These are phyloP conservation scores for Hirtodrosophila trivittata DNA, from an alignment of 2,888 invertebrate species.

Conservation along the genomic window DNA sequence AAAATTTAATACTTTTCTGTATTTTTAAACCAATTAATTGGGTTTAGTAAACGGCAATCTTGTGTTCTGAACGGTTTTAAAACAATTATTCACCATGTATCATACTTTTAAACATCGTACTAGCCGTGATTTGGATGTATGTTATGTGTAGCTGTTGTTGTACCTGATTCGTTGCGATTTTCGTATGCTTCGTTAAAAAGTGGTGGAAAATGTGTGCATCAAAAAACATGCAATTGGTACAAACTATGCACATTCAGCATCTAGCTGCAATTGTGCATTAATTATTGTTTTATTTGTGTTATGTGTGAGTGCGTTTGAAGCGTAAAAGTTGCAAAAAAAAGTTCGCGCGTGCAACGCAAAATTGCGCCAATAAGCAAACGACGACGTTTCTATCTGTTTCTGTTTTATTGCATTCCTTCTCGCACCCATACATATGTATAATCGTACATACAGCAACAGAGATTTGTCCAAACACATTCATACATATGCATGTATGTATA, in stretches of 20 bases:
- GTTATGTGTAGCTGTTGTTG: constrained; percentile 60
- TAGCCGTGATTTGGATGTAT: constrained; percentile 42
- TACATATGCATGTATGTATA: constrained; percentile 31
- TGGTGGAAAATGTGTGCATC: constrained; percentile 72
- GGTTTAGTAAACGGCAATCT: constrained; percentile 22
- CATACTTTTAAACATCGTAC: constrained; percentile 12
- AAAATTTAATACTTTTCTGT: constrained; percentile 60
- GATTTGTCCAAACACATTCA: constrained; percentile 45
- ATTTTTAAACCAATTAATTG: constrained; percentile 42
- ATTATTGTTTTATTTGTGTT: constrained; percentile 22
- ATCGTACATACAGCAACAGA: constrained; percentile 49
- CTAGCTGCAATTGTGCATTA: constrained; percentile 32
- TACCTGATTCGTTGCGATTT: constrained; percentile 61
- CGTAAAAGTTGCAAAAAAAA: constrained; percentile 23
- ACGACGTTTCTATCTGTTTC: constrained; percentile 63
- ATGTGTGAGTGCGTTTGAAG: constrained; percentile 25
- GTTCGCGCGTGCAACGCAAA: constrained; percentile 67
- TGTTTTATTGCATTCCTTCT: constrained; percentile 74
- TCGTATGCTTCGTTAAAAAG: constrained; percentile 68
- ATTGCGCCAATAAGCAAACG: constrained; percentile 80
- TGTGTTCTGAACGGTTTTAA: constrained; percentile 12
- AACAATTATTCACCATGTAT: constrained; percentile 29
- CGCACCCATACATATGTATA: constrained; percentile 44
- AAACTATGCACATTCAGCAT: constrained; percentile 34
- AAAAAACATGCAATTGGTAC: constrained; percentile 54